Evolutionary conservation across 2,797 vertebrate species (phyloP).

Genomic region (Leucoraja ocellata): DNA sequence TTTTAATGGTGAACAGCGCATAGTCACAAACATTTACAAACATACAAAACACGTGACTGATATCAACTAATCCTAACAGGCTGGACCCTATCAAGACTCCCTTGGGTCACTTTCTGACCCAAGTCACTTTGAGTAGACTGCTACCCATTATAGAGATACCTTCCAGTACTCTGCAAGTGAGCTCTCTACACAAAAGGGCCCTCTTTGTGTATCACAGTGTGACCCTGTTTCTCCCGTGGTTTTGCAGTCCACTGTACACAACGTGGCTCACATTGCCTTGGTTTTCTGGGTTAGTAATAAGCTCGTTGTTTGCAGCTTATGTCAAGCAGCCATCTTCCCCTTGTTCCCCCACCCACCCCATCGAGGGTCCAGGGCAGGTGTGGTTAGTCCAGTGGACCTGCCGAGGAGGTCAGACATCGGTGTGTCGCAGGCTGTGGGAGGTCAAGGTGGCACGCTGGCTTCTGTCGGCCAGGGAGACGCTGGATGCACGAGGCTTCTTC

Average conservation of each 20-base stretch:
- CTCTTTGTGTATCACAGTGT: not conserved
- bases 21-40: conserved; percentile 4
- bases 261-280: not conserved
- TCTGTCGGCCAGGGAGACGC: conserved; percentile 65
- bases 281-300: not conserved
- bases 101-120: not conserved
- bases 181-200: not conserved
- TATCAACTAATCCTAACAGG: not conserved
- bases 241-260: not conserved
- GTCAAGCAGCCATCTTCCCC: not conserved
- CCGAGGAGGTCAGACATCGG: conserved; percentile 69
- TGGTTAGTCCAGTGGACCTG: conserved; percentile 28
- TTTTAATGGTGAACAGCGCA: not conserved
- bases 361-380: not conserved
- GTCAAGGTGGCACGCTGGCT: conserved; percentile 55
- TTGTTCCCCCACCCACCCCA: not conserved
- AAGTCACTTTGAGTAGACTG: not conserved
- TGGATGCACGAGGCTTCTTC: conserved; percentile 62
- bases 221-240: not conserved
- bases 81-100: not conserved
- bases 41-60: not conserved
- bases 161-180: not conserved
- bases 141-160: not conserved
- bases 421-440: conserved; percentile 71
- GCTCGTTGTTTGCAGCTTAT: not conserved